A percentile compares a stretch with the other conserved stretches of the same genome.
Conservation (phyloP, 23 tunicate species). For the Styela clava region DNA sequence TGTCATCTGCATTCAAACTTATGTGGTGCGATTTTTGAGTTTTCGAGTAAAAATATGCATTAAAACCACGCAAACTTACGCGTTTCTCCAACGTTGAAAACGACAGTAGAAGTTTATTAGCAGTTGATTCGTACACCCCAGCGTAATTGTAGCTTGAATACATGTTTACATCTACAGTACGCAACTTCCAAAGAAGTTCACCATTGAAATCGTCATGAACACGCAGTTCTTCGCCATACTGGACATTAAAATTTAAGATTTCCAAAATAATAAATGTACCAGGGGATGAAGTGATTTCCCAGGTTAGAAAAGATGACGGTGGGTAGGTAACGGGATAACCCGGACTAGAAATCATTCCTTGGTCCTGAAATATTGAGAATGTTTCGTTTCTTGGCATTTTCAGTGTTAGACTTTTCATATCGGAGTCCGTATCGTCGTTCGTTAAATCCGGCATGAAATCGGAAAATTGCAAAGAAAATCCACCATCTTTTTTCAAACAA, state of each 20-base stretch:
- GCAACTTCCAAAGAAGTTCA: neutral
- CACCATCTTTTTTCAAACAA: neutral
- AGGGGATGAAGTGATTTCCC: neutral
- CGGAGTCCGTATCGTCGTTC: neutral
- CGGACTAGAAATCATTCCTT: neutral
- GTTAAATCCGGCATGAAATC: neutral
- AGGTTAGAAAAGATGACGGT: neutral
- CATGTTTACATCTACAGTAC: neutral
- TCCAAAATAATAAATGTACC: neutral
- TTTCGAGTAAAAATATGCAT: neutral
- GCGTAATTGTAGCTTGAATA: no score
- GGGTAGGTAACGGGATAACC: slow-evolving; percentile 11
- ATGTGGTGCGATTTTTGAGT: neutral
- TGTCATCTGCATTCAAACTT: neutral
- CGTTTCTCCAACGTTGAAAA: neutral
- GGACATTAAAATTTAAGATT: neutral
- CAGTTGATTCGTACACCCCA: no score
- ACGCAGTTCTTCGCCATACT: neutral
- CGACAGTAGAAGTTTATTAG: neutral
- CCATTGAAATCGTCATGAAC: neutral
- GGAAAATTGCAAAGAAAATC: slow-evolving; percentile 10
- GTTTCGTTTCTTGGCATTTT: neutral
- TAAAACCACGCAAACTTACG: neutral
- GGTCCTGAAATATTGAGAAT: neutral
- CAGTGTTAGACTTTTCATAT: neutral